Percentiles rank a stretch among this genome's conserved stretches.
Conservation (phyloP, 2,797 vertebrate genomes). For the Chloroceryle amazona region DNA sequence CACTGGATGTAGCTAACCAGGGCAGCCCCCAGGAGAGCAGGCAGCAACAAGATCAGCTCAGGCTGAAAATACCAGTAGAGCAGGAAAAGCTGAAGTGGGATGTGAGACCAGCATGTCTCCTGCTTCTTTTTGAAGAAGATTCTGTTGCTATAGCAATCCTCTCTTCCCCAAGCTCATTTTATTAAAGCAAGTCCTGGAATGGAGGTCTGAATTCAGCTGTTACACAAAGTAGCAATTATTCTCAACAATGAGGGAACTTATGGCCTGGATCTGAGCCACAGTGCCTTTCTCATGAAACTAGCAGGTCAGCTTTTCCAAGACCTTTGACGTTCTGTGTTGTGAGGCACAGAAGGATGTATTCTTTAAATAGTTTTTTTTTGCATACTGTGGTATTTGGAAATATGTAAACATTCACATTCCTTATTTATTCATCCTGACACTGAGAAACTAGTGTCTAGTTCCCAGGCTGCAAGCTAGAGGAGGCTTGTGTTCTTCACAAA, state of each 20-base stretch:
- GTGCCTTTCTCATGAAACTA: conserved; percentile 78
- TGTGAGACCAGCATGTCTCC: background rate
- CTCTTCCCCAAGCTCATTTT: conserved; percentile 73
- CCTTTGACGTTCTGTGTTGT: conserved; percentile 59
- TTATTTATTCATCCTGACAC: conserved; percentile 51
- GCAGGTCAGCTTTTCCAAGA: conserved; percentile 74
- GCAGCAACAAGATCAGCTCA: background rate
- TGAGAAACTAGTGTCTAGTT: conserved; percentile 57
- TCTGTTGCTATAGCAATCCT: conserved; percentile 79
- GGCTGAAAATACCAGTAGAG: conserved; percentile 1
- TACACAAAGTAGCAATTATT: conserved; percentile 88
- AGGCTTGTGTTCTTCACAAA: background rate
- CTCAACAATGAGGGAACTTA: conserved; percentile 62
- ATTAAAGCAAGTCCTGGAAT: conserved; percentile 80
- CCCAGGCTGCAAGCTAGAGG: conserved; percentile 52
- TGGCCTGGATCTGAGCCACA: conserved; percentile 75
- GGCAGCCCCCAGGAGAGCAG: background rate
- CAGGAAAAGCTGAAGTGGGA: background rate
- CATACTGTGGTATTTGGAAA: conserved; percentile 22
- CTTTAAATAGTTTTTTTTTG: conserved; percentile 34
- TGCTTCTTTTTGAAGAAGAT: conserved; percentile 65
- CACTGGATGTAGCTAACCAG: background rate
- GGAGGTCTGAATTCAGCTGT: conserved; percentile 79
- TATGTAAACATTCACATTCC: conserved; percentile 54
- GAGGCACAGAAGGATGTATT: conserved; percentile 45